Base-by-base conservation (phyloP, 1,140 invertebrate species). In the Drosophila albomicans region DNA sequence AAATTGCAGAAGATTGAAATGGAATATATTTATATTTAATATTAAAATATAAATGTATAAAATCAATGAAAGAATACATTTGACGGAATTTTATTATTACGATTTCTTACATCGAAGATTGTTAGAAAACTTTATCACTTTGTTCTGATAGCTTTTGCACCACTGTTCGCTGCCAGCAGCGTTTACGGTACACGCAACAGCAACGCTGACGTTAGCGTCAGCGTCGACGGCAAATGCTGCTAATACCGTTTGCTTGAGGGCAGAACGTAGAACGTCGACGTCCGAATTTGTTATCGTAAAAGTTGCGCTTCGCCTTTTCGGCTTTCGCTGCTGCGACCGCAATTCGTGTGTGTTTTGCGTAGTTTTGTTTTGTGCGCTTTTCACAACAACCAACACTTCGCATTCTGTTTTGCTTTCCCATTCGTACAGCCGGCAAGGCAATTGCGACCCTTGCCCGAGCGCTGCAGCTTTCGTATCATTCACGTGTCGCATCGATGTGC, bases 371-470 rank as follows among this genome's bases (percentile, higher is more conserved):
- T 87, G 81, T 77, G 79, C 76, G 35, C 69, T 51, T 69, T 89
- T 86, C 84, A 88, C 84, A 89, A 88, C 85, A 88, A 78, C 65
- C 74, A 82, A 82, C 35, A 88, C 78, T 78, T 89, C 82, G 81
- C 65, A 88, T 89, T 88, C 85, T 88, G 84, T 88, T 88, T 88
- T 88, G 84, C 73, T 88, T 70, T 52, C 32, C 49, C 69, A 45
- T 88, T 89, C 84, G 79, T 43, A 13, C 20, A n/a, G 66, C 76
- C 76, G 72, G 65, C 66, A 25, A 46, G 35, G 32, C 52, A 3
- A 15, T 5, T 8, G 2, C 49, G 54, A 70, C 61, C 11, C 61
- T 8, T 49, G 48, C 7, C 56, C 35, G 38, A 28, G 28, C 54
- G 56, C 70, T 66, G 38, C 72, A 63, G 51, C 38, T 2, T 65